Conservation (phyloP, 2,888 invertebrate species). For the Microctonus hyperodae region DNA sequence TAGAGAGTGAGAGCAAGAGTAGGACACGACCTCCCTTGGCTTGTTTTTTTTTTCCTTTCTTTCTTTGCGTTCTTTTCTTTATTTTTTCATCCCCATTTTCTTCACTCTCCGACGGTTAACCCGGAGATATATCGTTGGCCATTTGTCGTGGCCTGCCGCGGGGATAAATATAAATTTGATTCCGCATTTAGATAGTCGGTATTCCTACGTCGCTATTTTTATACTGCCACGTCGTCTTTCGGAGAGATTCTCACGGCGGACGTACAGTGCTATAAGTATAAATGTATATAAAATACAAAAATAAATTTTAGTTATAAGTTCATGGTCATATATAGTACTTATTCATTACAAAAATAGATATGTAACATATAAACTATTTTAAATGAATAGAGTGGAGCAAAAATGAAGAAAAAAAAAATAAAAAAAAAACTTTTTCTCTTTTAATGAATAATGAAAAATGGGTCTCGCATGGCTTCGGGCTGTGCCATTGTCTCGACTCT, state of each 20-base stretch:
- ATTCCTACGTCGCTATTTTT: conserved; percentile 30
- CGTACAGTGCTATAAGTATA: background rate
- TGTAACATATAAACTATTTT: background rate
- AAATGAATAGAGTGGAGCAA: background rate
- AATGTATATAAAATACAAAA: background rate
- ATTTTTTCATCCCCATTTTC: conserved; percentile 14
- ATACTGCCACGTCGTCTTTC: conserved; percentile 20
- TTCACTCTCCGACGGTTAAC: conserved; percentile 41
- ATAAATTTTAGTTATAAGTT: conserved; percentile 6
- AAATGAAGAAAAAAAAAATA: too few species aligned
- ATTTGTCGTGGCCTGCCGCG: conserved; percentile 45
- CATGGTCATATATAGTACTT: background rate
- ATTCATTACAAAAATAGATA: background rate
- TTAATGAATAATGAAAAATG: background rate
- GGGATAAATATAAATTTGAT: conserved; percentile 56
- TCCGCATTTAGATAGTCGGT: conserved; percentile 45
- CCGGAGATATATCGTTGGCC: conserved; percentile 46
- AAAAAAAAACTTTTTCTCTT: background rate
- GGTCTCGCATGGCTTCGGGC: background rate
- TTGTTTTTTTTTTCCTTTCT: background rate
- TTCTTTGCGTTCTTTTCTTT: background rate
- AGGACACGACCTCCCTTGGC: background rate
- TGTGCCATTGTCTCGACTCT: background rate
- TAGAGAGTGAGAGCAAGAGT: background rate
- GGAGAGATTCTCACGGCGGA: background rate